These are phyloP conservation scores for Griposia aprilina DNA, from an alignment of 2,888 invertebrate genomes.

Conservation along the genomic window DNA sequence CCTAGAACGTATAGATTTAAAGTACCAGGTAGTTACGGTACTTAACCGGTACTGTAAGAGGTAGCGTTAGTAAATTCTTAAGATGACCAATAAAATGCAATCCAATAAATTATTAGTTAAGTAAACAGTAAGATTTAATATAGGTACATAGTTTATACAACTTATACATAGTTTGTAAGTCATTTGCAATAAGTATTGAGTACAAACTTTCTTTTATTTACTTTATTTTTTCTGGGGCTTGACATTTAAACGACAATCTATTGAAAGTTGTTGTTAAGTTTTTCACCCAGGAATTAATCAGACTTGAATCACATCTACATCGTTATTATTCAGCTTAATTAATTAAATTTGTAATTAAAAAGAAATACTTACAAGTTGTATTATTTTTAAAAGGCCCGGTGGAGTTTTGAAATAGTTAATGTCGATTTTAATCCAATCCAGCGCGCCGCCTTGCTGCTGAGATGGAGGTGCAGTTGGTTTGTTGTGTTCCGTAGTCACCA, in stretches of 20 bases:
- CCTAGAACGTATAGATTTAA: neutral
- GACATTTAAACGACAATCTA: neutral
- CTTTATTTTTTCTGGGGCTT: neutral
- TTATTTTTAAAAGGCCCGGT: constrained; percentile 95
- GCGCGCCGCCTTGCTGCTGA: constrained; percentile 88
- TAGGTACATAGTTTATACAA: too few relatives aligned
- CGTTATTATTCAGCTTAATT: neutral
- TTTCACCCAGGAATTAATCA: neutral
- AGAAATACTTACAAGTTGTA: constrained; percentile 93
- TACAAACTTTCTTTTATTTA: constrained; percentile 16
- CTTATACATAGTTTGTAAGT: neutral
- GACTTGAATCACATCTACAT: neutral
- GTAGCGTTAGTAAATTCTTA: constrained; percentile 36
- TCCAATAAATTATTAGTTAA: neutral
- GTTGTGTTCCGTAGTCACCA: constrained; percentile 94
- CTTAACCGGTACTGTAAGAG: constrained; percentile 7
- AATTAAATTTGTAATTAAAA: neutral
- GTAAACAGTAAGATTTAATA: neutral
- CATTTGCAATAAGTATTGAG: neutral
- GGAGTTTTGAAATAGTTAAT: constrained; percentile 94
- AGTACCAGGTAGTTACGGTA: constrained; percentile 11
- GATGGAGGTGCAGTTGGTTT: constrained; percentile 87
- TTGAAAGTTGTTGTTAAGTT: neutral
- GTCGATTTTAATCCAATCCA: constrained; percentile 94
- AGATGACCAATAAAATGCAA: neutral